Conservation (phyloP, 2,797 vertebrate genomes). For the Danionella dracula region DNA sequence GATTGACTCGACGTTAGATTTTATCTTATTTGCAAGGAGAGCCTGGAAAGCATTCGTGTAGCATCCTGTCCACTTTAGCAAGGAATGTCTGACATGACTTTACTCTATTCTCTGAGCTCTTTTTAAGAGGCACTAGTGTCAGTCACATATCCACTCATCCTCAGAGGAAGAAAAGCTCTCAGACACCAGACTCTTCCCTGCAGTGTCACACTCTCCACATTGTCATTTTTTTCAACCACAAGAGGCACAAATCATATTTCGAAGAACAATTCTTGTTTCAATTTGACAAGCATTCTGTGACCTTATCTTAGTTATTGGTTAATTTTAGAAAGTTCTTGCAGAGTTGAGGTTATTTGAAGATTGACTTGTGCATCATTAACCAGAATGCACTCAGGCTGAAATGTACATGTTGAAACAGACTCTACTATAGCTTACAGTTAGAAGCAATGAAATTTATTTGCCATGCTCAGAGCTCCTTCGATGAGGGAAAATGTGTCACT, state of each 20-base stretch:
- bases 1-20: neutral
- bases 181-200: neutral
- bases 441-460: neutral
- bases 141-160: neutral
- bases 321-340: neutral
- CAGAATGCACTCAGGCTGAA: neutral
- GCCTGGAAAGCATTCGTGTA: constrained; percentile 1
- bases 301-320: no score
- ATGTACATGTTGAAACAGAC: neutral
- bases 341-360: neutral
- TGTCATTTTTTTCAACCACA: neutral
- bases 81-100: constrained; percentile 11
- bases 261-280: no score
- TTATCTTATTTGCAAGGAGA: constrained; percentile 5
- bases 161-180: neutral
- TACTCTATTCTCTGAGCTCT: neutral
- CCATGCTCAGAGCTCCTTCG: neutral
- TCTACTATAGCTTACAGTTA: neutral
- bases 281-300: no score
- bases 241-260: neutral
- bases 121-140: neutral
- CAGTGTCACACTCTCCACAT: neutral
- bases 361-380: neutral
- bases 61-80: neutral
- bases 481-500: no score